Evolutionary conservation across 2,888 invertebrate genomes (phyloP), one percentile per base, ranked within the genome.

Genomic region (Himalopsyche kuldschensis): DNA sequence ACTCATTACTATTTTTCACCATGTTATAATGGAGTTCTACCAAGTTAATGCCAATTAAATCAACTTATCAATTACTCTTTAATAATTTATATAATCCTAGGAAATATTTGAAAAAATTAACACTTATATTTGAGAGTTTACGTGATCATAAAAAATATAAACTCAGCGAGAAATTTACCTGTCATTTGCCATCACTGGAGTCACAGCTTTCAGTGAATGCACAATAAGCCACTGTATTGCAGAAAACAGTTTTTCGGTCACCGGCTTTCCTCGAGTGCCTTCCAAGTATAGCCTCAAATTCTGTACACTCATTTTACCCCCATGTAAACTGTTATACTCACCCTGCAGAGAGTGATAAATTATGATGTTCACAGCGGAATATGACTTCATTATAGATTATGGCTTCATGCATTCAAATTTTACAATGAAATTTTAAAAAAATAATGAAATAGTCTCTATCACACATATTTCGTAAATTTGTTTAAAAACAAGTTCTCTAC

Each of bases 251-350:
- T 94, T 95, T 88, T 98, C 97, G 0, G 98, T 97, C 0, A 97
- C 96, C 80, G 94, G 94, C 89, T 97, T 96, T 1, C 98, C 98
- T 82, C 96, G 92, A 0, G 97, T 98, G 80, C 98, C 97, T 89
- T 98, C 98, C 88, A 99, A 91, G 89, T 96, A 98, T 8, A 98
- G 91, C 78, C 96, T 93, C 81, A 99, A 91, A 92, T 98, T 98
- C 89, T 97, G 96, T 15, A 98, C 95, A 81, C 97, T 97, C 93
- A 98, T 94, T 91, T 99, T 99, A 0, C 98, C 98, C 10, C 98
- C 98, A 88, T 98, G 98, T 79, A 97, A 93, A 86, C 94, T 95
- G 89, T 99, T 99, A 89, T 98, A 99, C 89, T 98, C 98, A 41
- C 96, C 96, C 95, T 96, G 87, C 76, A 90, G 88, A 78, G 78